Evolutionary conservation across 2,888 invertebrate species (phyloP).

Genomic region (Tiliacea aurago): DNA sequence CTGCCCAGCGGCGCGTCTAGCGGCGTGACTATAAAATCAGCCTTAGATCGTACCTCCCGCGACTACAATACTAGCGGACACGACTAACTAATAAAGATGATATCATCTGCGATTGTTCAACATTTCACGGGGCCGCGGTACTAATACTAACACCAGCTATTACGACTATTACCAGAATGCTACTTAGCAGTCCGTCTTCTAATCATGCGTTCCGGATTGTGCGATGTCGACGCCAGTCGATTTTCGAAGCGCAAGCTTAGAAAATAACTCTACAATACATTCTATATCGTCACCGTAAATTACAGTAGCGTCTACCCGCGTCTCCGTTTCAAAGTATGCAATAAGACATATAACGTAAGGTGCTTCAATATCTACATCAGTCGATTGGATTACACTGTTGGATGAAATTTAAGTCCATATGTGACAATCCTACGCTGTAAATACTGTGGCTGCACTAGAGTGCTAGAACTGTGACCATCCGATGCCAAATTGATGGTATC

Average conservation of each 20-base stretch:
- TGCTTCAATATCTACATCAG: constrained; percentile 35
- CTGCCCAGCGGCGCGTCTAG: too few relatives aligned
- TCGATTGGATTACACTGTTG: constrained; percentile 33
- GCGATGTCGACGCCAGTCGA: constrained; percentile 53
- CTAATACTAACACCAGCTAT: constrained; percentile 6
- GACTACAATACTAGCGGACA: constrained; percentile 24
- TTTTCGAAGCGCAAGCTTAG: constrained; percentile 45
- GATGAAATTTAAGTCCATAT: constrained; percentile 10
- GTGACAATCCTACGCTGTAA: constrained; percentile 53
- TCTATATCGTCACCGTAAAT: constrained; percentile 10
- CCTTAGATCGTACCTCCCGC: constrained; percentile 29
- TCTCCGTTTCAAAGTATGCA: constrained; percentile 34
- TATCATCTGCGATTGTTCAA: constrained; percentile 55
- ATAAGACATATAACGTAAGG: constrained; percentile 46
- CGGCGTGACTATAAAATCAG: too few relatives aligned
- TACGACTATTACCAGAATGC: constrained; percentile 25
- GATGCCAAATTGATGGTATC: constrained; percentile 47
- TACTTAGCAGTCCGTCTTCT: constrained; percentile 41
- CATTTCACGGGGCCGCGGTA: constrained; percentile 33
- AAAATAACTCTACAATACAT: constrained; percentile 37
- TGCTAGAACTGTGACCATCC: constrained; percentile 51
- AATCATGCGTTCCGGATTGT: constrained; percentile 32
- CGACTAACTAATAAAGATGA: constrained; percentile 37
- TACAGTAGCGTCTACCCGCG: constrained; percentile 15
- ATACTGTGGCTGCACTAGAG: constrained; percentile 61